phyloP scores from a whole-genome alignment of 2,797 vertebrate genomes.

The Sylvilagus floridanus region DNA sequence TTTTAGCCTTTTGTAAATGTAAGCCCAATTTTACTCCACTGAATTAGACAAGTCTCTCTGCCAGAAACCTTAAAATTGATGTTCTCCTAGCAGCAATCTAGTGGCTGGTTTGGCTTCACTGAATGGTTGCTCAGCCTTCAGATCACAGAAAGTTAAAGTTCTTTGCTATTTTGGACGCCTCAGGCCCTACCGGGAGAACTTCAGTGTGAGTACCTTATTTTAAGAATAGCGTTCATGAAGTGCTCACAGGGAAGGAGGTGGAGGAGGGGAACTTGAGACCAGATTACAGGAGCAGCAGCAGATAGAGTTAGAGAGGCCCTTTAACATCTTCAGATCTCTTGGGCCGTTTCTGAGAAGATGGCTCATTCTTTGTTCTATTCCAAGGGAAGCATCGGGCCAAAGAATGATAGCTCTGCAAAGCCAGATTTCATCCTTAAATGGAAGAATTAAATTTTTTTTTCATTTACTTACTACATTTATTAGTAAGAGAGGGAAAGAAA shows the following conservation, averaged over 20 bases:
- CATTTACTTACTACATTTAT: too few relatives aligned
- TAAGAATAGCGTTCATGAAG: constrained; percentile 45
- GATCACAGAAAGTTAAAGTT: constrained; percentile 42
- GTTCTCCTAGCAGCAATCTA: neutral
- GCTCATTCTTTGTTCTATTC: constrained; percentile 34
- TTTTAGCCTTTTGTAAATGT: constrained; percentile 69
- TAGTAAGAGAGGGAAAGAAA: too few relatives aligned
- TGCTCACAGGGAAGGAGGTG: neutral
- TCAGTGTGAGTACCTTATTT: constrained; percentile 27
- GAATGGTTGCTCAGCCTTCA: neutral
- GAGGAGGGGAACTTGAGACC: neutral
- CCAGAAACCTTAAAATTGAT: constrained; percentile 23
- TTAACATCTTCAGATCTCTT: neutral
- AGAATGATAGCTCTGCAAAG: neutral
- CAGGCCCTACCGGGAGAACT: neutral
- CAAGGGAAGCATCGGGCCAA: neutral
- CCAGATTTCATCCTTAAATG: constrained; percentile 55
- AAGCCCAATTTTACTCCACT: constrained; percentile 45
- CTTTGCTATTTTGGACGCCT: neutral
- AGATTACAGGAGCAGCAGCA: neutral
- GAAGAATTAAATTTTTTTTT: too few relatives aligned
- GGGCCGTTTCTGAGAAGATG: constrained; percentile 18
- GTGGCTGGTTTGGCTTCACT: constrained; percentile 23
- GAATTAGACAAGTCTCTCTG: constrained; percentile 29
- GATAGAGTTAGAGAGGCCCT: neutral